Conservation (phyloP, 2,888 invertebrate species). For the Meandrusa payeni region DNA sequence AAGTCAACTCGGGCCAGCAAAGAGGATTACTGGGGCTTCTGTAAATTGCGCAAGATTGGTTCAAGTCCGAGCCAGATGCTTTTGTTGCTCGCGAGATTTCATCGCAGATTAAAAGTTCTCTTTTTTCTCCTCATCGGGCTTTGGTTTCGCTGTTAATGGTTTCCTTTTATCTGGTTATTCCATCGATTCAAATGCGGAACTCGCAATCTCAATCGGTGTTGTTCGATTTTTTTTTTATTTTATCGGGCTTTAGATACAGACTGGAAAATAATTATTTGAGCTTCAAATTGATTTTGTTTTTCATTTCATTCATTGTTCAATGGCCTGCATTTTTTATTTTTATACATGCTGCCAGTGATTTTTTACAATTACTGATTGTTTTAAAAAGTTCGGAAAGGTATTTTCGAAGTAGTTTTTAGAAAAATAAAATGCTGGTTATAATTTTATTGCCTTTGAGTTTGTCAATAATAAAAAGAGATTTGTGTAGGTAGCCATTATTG, state of each 20-base stretch:
- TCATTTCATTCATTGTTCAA: no score
- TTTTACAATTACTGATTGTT: no score
- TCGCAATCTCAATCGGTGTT: constrained; percentile 7
- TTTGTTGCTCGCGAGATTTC: constrained; percentile 55
- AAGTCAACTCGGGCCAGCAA: constrained; percentile 31
- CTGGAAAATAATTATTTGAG: constrained; percentile 3
- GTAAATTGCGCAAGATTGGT: constrained; percentile 32
- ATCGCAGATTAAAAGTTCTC: constrained; percentile 43
- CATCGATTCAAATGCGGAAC: constrained; percentile 26
- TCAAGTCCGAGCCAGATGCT: constrained; percentile 41
- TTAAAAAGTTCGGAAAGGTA: no score
- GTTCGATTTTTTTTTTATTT: constrained; percentile 9
- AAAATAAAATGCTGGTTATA: no score
- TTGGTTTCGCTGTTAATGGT: constrained; percentile 35
- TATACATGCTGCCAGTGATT: no score
- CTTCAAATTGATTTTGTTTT: no score
- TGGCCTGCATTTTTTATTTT: no score
- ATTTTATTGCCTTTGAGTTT: no score
- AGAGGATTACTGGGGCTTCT: constrained; percentile 35
- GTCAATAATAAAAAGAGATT: no score
- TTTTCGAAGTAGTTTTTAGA: no score
- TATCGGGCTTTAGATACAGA: constrained; percentile 2
- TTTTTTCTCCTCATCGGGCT: constrained; percentile 34
- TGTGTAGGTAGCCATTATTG: no score
- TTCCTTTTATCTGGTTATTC: constrained; percentile 34